Evolutionary conservation across 2,113 vertebrate genomes (phyloP), one percentile per base, ranked within the genome.

Genomic region (Mus spicilegus): DNA sequence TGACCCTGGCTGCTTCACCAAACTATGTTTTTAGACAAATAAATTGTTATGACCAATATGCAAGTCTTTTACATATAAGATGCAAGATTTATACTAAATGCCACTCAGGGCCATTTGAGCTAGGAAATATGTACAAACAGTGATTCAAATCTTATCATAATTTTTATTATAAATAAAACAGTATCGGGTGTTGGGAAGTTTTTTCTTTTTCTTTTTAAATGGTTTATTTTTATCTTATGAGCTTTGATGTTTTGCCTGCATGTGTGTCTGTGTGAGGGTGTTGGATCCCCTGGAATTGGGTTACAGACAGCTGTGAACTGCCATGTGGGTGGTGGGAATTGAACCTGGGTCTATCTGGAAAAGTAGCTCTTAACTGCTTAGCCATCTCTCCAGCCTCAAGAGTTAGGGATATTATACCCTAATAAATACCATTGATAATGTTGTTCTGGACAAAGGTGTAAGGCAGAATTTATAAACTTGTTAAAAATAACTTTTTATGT

Each of bases 391-490:
- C 56, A 82, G n/a, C 22, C 22, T n/a, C 80, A 58, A 82, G 80
- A 82, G 81, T 84, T 84, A 93, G 20, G 36, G 81, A 97, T 87
- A 76, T 92, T 75, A 51, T 90, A 51, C 42, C 65, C 82, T 88
- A 89, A n/a, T 33, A 85, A 89, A 58, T 42, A 85, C 39, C 19
- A 42, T 7, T 56, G 91, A 75, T 65, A 90, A 46, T 3, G 75
- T 26, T 72, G 80, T 65, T 17, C 14, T 80, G 73, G 91, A n/a
- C 46, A 92, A 96, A 91, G 19, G 16, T 65, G 81, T 7, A 81
- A 24, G 33, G 84, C 63, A 87, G 26, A 91, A 90, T 87, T 80
- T 56, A 76, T 91, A 94, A 92, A 70, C 49, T 51, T 75, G 39
- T 58, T 76, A 58, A 33, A 89, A 87, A 56, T 36, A 73, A 91